A percentile compares a stretch with the other conserved stretches of the same genome.
Evolutionary conservation across 2,113 vertebrate genomes (phyloP).

Genomic region (Cromileptes altivelis): DNA sequence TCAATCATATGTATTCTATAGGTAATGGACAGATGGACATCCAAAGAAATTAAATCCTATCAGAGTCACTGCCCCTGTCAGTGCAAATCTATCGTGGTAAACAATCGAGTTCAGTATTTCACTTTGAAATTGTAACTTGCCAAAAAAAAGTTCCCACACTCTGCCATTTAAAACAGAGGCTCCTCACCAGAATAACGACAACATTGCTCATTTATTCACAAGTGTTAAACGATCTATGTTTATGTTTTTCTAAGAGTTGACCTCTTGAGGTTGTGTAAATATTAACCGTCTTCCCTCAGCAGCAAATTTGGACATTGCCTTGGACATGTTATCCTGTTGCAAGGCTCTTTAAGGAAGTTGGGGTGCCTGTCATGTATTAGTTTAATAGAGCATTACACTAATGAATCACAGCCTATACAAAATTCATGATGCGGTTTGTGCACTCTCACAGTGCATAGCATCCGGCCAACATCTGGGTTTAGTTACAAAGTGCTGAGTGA

Average conservation of each 20-base stretch:
- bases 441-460: background rate
- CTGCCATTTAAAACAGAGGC: background rate
- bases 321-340: background rate
- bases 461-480: slow-evolving; percentile 38
- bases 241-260: background rate
- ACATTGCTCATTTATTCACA: background rate
- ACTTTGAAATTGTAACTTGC: background rate
- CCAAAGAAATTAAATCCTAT: background rate
- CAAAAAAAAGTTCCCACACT: background rate
- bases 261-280: slow-evolving; percentile 31
- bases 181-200: slow-evolving; percentile 8
- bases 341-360: background rate
- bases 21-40: background rate
- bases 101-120: background rate
- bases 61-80: background rate
- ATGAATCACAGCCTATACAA: background rate
- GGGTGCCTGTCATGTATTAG: background rate
- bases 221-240: background rate
- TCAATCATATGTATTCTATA: background rate
- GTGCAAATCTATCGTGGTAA: background rate
- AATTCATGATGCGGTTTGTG: background rate
- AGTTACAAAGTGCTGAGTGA: slow-evolving; percentile 30
- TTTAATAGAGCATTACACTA: background rate
- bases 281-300: background rate
- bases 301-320: background rate